Evolutionary conservation across 2,113 vertebrate genomes (phyloP).

Genomic region (Forbesichthys agassizii): DNA sequence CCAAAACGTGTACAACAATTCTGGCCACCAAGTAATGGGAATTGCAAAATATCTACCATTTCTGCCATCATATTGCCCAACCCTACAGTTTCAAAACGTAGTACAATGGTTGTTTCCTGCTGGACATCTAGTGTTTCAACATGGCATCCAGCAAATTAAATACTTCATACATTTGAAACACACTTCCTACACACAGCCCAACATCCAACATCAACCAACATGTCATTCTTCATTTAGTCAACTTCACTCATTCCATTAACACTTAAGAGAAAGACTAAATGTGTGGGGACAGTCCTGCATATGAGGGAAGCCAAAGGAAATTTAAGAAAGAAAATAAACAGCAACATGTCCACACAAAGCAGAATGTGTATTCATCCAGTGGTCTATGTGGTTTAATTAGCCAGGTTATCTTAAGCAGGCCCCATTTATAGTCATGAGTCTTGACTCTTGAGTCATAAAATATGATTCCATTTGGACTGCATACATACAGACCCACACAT

Average conservation of each 20-base stretch:
- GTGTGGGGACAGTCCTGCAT: no score
- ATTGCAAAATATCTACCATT: no score
- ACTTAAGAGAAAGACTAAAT: no score
- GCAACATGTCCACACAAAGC: neutral
- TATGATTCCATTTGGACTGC: conserved; percentile 35
- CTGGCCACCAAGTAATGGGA: no score
- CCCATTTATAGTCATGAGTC: neutral
- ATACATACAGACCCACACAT: conserved; percentile 8
- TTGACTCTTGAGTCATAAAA: conserved; percentile 24
- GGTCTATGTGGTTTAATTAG: no score
- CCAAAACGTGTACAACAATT: no score
- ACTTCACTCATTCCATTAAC: neutral
- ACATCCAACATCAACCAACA: neutral
- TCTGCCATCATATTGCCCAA: no score
- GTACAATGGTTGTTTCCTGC: conserved; percentile 13
- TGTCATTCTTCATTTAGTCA: conserved; percentile 7
- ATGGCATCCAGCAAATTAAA: conserved; percentile 51
- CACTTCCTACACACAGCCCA: conserved; percentile 7
- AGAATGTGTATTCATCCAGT: no score
- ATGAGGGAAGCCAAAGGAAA: no score
- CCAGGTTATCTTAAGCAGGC: no score
- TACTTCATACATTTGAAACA: conserved; percentile 15
- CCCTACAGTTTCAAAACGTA: no score
- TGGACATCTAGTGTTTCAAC: conserved; percentile 32
- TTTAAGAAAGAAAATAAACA: no score